Conservation (phyloP, 1,140 invertebrate genomes). For the Leptoteleia sp. region DNA sequence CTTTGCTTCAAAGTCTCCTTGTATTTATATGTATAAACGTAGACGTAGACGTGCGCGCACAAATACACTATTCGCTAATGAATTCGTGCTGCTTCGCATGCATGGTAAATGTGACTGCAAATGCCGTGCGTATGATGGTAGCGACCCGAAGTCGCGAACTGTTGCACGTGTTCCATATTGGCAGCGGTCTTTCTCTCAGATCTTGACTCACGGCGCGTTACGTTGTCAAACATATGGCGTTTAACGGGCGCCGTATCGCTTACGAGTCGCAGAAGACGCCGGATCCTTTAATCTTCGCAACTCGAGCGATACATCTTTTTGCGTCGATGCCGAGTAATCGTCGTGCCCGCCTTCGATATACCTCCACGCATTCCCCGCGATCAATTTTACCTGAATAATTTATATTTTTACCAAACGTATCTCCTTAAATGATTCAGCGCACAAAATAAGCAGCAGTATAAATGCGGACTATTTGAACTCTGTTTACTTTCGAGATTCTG, state of each 20-base stretch:
- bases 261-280: slow-evolving; percentile 70
- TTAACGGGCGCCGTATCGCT: slow-evolving; percentile 76
- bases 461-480: no score
- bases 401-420: slow-evolving; percentile 46
- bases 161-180: slow-evolving; percentile 75
- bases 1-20: slow-evolving; percentile 29
- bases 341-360: slow-evolving; percentile 35
- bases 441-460: no score
- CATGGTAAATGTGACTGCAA: slow-evolving; percentile 56
- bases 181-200: slow-evolving; percentile 73
- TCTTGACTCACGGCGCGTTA: slow-evolving; percentile 75
- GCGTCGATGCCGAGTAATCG: slow-evolving; percentile 70
- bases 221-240: slow-evolving; percentile 79
- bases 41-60: no score
- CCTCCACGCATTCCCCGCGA: slow-evolving; percentile 2
- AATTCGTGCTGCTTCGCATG: slow-evolving; percentile 57
- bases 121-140: slow-evolving; percentile 56
- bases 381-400: slow-evolving; percentile 60
- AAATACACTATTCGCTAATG: slow-evolving; percentile 48
- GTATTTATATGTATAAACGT: neutral
- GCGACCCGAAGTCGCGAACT: slow-evolving; percentile 70
- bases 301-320: slow-evolving; percentile 70
- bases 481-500: no score
- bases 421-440: no score
- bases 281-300: slow-evolving; percentile 73